Base-by-base conservation (phyloP, 2,113 vertebrate genomes). In the Galemys pyrenaicus region DNA sequence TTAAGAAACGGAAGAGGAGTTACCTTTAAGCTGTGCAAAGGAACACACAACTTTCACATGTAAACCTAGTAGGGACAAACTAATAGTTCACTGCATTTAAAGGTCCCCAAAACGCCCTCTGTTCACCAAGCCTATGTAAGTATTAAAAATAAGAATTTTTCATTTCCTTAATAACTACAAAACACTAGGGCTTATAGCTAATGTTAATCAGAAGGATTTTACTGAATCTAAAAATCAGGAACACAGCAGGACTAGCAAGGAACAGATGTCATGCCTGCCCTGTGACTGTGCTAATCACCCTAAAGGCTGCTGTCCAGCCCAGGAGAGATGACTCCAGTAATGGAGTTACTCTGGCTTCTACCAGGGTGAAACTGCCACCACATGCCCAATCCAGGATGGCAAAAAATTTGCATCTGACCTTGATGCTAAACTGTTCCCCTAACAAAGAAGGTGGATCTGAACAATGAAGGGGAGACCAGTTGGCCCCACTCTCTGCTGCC, bases 201-300 rank as follows among this genome's bases (percentile, higher is more conserved):
- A 67, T 78, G 80, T 93, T 71, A 88, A 89, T 78, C 75, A 68
- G 41, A 90, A 44, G 49, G 60, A 32, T 92, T 95, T 96, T 60
- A 67, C 73, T 22, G 68, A 93, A 68, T 74, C 70, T 71, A 56
- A 86, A 90, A 74, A 37, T 64, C 67, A 67, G 64, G 51, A 20
- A 30, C 24, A 54, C 39, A 62, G 62, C 85, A 91, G 73, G 85
- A 70, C 28, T 15, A 73, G 12, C 17, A 75, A 49, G 78, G 44
- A 79, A 87, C 83, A 87, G 77, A 71, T 90, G 62, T 46, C 54
- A 32, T 60, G 79, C 39, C 75, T 86, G 86, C 41, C 78, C 89
- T 81, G 41, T 51, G 86, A 94, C 49, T 37, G 68, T 28, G 51
- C 58, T 56, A 35, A 37, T 41, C 28, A n/a, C 89, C 68, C 60